Evolutionary conservation across 2,888 invertebrate genomes (phyloP), one percentile per base, ranked within the genome.

Genomic region (Psylliodes chrysocephalus): DNA sequence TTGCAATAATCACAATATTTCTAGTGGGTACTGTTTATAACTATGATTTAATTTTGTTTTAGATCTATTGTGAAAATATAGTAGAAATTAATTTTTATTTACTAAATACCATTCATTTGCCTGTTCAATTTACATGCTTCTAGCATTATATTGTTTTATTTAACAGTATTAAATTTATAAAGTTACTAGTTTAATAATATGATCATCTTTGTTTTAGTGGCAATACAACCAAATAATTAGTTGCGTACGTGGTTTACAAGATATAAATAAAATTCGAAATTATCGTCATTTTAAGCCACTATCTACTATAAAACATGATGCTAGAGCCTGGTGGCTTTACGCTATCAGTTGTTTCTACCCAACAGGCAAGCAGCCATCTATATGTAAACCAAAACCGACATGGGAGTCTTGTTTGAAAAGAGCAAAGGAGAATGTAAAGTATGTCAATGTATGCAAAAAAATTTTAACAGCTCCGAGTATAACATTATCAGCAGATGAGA

Each of bases 281-380:
- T 90, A 90, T 79, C 87, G 93, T 71, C 87, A 90, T 75, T 92
- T 89, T 81, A 88, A 95, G 52, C 98, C 98, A n/a, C 81, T 82
- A 51, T 83, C 78, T 63, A 79, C 87, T 18, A 86, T 94, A 10
- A 81, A 84, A 40, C 86, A 86, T 7, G 86, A 89, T 81, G 86
- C 91, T 5, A 85, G 84, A 64, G 85, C 85, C 35, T 94, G 94
- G 94, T 95, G 95, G 95, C 83, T 87, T 55, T 94, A 94, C 82
- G 91, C 91, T 25, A 87, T 89, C 6, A 85, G 86, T 65, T 91
- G 91, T 77, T 87, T 90, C 55, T 84, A 85, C 69, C 81, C 81
- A 2, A 60, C 54, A 7, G 81, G 78, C 1, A 70, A 72, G 25
- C 79, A 78, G 60, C 82, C 82, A 1, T 73, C 72, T 1, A 78